A percentile compares a stretch with the other conserved stretches of the same genome.
These are phyloP conservation scores for Leptobrachium ailaonicum DNA, from an alignment of 2,113 vertebrate genomes.

Conservation along the genomic window DNA sequence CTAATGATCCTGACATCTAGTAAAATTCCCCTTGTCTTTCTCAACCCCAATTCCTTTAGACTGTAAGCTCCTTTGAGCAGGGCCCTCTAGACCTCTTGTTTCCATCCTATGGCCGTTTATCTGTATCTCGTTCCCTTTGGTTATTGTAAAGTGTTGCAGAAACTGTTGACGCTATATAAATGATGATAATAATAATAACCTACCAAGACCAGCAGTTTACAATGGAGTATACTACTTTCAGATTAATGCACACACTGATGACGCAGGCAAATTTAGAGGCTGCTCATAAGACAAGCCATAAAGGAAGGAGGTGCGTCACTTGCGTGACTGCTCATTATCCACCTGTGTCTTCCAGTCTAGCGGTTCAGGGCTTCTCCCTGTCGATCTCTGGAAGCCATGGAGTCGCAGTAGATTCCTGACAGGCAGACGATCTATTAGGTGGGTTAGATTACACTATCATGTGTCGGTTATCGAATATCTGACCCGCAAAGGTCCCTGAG, in stretches of 20 bases:
- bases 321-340: neutral
- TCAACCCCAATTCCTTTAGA: too few species aligned
- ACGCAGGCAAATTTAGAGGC: neutral
- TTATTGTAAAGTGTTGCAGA: too few species aligned
- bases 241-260: neutral
- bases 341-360: neutral
- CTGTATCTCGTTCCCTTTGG: too few species aligned
- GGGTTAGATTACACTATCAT: constrained; percentile 18
- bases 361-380: neutral
- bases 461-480: constrained; percentile 42
- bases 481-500: constrained; percentile 31
- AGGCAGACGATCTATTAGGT: too few species aligned
- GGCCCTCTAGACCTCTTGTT: too few species aligned
- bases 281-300: neutral
- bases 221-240: neutral
- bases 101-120: too few species aligned
- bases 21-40: too few species aligned
- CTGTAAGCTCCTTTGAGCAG: too few species aligned
- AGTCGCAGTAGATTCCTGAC: constrained; percentile 47
- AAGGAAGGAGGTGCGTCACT: neutral
- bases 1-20: too few species aligned
- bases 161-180: too few species aligned
- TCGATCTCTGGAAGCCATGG: constrained; percentile 60
- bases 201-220: neutral
- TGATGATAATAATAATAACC: neutral